These are phyloP conservation scores for Scaptomyza montana DNA, from an alignment of 1,140 invertebrate species.

Conservation along the genomic window DNA sequence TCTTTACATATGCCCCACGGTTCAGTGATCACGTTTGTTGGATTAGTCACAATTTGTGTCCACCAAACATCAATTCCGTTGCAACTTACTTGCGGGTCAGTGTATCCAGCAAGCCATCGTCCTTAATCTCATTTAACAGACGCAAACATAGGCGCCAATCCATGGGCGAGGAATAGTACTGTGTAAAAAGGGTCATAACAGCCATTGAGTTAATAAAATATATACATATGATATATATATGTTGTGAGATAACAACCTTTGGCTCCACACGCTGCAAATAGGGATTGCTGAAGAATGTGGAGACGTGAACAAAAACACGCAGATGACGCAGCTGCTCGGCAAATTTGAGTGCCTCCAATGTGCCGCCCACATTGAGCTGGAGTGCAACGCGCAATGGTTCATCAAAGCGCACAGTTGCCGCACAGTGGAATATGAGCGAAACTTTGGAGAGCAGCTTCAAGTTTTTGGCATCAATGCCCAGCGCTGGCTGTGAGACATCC, in stretches of 20 bases:
- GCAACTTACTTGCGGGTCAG: slow-evolving; percentile 69
- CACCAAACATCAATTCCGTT: not conserved
- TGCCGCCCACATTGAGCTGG: slow-evolving; percentile 87
- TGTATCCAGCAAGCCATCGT: slow-evolving; percentile 49
- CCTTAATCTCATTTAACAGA: slow-evolving; percentile 56
- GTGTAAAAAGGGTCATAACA: not conserved
- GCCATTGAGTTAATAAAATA: not conserved
- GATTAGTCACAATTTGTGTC: too few species aligned
- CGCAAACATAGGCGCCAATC: slow-evolving; percentile 73
- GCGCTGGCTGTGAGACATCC: slow-evolving; percentile 57
- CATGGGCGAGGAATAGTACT: slow-evolving; percentile 74
- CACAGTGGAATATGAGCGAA: slow-evolving; percentile 95
- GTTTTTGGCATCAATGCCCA: slow-evolving; percentile 58
- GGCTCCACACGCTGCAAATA: slow-evolving; percentile 89
- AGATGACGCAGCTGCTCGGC: slow-evolving; percentile 88
- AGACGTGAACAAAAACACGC: slow-evolving; percentile 89
- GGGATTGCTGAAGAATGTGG: slow-evolving; percentile 90
- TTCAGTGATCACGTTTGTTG: too few species aligned
- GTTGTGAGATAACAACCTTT: slow-evolving; percentile 86
- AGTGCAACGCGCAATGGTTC: slow-evolving; percentile 90
- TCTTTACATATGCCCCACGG: too few species aligned
- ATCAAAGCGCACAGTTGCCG: slow-evolving; percentile 92
- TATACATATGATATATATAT: too few species aligned
- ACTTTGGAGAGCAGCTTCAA: slow-evolving; percentile 86
- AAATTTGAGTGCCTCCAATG: slow-evolving; percentile 87